Evolutionary conservation across 1,140 invertebrate species (phyloP).

Genomic region (Rhopalosiphum padi): DNA sequence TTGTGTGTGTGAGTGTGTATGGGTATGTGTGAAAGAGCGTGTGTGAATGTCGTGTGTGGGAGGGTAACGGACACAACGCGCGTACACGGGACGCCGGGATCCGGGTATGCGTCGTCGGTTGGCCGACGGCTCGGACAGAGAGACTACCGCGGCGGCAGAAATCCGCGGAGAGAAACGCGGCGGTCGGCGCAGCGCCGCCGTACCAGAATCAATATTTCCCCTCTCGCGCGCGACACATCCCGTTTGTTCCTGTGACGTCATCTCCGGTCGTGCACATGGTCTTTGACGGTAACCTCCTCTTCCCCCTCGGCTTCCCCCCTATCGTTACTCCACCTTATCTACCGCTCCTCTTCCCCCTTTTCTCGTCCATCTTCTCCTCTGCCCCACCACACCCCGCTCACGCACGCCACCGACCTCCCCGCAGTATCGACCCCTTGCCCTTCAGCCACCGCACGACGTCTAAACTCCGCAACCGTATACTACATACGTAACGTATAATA

Average conservation of each 20-base stretch:
- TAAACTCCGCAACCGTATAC: background rate
- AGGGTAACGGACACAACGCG: slow-evolving; percentile 34
- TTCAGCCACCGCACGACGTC: background rate
- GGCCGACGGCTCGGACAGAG: slow-evolving; percentile 55
- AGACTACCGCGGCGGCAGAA: slow-evolving; percentile 46
- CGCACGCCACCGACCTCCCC: background rate
- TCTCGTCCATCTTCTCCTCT: background rate
- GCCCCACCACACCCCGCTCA: background rate
- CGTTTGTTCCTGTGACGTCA: slow-evolving; percentile 60
- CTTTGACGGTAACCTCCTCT: slow-evolving; percentile 60
- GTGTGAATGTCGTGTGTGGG: slow-evolving; percentile 29
- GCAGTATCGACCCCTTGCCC: background rate
- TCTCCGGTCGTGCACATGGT: slow-evolving; percentile 63
- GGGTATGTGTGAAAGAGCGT: background rate
- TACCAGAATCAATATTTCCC: slow-evolving; percentile 64
- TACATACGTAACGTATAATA: slow-evolving; percentile 15
- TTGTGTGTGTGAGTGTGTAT: background rate
- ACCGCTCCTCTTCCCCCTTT: too few relatives aligned
- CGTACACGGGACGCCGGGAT: slow-evolving; percentile 37
- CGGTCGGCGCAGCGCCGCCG: slow-evolving; percentile 63
- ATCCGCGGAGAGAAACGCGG: slow-evolving; percentile 54
- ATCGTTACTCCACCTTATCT: background rate
- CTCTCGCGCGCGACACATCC: slow-evolving; percentile 64
- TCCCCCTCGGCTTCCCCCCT: too few relatives aligned
- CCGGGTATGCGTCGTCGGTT: slow-evolving; percentile 54